Conservation (phyloP, 1,140 invertebrate genomes). For the Sinonovacula constricta region DNA sequence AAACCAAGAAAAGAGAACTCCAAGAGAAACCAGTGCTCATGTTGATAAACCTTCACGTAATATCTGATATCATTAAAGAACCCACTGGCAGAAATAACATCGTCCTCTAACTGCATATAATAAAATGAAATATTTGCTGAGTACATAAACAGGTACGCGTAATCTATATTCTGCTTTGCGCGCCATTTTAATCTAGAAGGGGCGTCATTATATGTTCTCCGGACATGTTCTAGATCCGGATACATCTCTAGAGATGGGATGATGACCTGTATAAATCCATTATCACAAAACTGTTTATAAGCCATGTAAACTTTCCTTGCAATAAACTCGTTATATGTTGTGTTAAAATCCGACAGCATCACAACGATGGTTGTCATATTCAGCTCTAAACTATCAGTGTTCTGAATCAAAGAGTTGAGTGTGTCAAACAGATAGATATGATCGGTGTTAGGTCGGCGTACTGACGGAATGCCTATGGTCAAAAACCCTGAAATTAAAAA, state of each 20-base stretch:
- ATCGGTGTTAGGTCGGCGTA: slow-evolving; percentile 57
- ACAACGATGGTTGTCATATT: slow-evolving; percentile 60
- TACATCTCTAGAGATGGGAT: slow-evolving; percentile 68
- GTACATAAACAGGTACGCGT: slow-evolving; percentile 70
- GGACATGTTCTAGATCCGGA: no score
- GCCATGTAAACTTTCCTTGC: slow-evolving; percentile 31
- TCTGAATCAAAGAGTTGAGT: slow-evolving; percentile 59
- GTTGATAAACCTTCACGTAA: slow-evolving; percentile 63
- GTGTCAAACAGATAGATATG: slow-evolving; percentile 62
- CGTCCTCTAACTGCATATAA: slow-evolving; percentile 75
- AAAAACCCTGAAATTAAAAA: slow-evolving; percentile 62
- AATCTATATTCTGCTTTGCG: slow-evolving; percentile 73
- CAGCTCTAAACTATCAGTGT: slow-evolving; percentile 49
- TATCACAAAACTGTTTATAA: slow-evolving; percentile 42
- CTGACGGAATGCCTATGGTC: slow-evolving; percentile 73
- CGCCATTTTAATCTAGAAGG: slow-evolving; percentile 63
- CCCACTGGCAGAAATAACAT: slow-evolving; percentile 62
- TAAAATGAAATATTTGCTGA: slow-evolving; percentile 63
- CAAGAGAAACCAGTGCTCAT: slow-evolving; percentile 66
- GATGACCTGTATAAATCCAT: slow-evolving; percentile 73
- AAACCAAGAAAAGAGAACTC: slow-evolving; percentile 82
- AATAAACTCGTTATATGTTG: slow-evolving; percentile 55
- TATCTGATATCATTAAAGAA: slow-evolving; percentile 64
- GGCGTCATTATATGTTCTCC: neutral
- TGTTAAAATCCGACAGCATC: slow-evolving; percentile 63